Percentiles rank a stretch among this genome's conserved stretches.
phyloP scores from a whole-genome alignment of 2,797 vertebrate genomes.

The Erpetoichthys calabaricus region DNA sequence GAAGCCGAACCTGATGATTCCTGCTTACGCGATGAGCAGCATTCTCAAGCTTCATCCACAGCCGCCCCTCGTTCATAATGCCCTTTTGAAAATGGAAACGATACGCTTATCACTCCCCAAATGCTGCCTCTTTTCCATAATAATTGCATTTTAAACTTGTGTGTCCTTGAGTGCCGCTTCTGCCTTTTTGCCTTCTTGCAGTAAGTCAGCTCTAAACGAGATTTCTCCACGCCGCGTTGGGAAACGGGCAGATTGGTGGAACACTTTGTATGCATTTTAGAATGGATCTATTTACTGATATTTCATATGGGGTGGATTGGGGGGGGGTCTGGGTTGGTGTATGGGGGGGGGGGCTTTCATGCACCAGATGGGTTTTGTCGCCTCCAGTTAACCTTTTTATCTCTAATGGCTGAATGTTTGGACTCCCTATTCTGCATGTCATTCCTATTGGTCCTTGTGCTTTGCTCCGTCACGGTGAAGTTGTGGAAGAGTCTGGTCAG shows the following conservation, averaged over 20 bases:
- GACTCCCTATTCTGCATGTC: no score
- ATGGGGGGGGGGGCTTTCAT: no score
- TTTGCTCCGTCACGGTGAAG: no score
- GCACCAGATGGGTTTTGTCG: no score
- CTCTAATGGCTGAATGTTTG: no score
- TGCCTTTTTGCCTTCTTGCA: background rate
- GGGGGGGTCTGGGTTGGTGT: no score
- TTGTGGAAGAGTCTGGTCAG: no score
- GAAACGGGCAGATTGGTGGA: background rate
- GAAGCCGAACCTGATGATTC: no score
- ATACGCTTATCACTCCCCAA: background rate
- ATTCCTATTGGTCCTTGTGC: no score
- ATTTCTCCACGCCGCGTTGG: background rate
- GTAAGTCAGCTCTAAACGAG: constrained; percentile 1
- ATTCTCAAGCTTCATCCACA: background rate
- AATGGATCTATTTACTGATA: background rate
- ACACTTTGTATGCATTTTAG: background rate
- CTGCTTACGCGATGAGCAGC: no score
- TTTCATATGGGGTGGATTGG: background rate
- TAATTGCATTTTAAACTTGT: constrained; percentile 1
- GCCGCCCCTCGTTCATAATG: background rate
- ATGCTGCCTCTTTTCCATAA: constrained; percentile 1
- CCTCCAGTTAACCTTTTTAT: no score
- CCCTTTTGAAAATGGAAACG: background rate
- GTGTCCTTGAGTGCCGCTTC: background rate